Evolutionary conservation across 2,797 vertebrate species (phyloP).

Genomic region (Pachyuromys duprasi): DNA sequence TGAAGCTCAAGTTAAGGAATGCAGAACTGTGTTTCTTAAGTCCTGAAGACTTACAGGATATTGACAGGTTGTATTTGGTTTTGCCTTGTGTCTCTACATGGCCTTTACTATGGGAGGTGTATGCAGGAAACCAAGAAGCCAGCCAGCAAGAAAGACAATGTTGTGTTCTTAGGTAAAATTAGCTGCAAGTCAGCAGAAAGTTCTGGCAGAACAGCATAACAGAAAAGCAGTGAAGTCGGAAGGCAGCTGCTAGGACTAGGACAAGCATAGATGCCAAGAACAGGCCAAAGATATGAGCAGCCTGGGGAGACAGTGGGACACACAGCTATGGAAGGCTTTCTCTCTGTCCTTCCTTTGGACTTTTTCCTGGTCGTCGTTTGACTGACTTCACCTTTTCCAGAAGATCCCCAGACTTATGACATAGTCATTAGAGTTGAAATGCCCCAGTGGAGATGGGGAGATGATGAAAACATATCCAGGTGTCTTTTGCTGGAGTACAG

Average conservation of each 20-base stretch:
- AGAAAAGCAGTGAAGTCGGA: slow-evolving; percentile 6
- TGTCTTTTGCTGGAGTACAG: background rate
- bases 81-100: background rate
- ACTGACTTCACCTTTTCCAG: background rate
- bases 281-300: background rate
- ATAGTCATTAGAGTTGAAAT: background rate
- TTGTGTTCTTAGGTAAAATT: background rate
- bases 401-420: background rate
- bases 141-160: background rate
- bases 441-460: background rate
- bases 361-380: background rate
- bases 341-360: accelerated
- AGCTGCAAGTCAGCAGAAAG: slow-evolving; percentile 36
- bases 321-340: background rate
- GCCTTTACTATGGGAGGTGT: background rate
- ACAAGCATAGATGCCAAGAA: accelerated
- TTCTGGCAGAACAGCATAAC: slow-evolving; percentile 34
- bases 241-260: background rate
- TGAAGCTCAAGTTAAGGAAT: background rate
- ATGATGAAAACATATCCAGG: background rate
- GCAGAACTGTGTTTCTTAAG: background rate
- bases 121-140: background rate
- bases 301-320: background rate
- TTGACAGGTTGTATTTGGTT: background rate
- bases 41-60: background rate